Evolutionary conservation across 1,140 invertebrate genomes (phyloP).

Genomic region (Euwallacea fornicatus): DNA sequence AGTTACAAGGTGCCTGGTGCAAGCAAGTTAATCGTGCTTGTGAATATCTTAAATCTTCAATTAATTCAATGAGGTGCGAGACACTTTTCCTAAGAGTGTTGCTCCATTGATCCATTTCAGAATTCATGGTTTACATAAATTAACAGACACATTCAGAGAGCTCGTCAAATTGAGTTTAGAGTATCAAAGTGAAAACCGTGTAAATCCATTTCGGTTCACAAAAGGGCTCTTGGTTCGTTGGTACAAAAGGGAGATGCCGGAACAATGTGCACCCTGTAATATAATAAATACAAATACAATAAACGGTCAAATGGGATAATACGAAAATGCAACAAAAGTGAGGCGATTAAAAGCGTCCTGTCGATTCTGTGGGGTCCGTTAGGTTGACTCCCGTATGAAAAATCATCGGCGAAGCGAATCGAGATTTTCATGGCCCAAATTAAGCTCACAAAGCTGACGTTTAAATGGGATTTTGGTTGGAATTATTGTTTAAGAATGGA

Average conservation of each 20-base stretch:
- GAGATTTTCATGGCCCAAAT: constrained; percentile 9
- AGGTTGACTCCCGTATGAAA: constrained; percentile 23
- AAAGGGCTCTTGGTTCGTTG: constrained; percentile 15
- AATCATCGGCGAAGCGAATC: constrained; percentile 17
- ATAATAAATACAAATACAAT: constrained; percentile 26
- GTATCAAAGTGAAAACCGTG: constrained; percentile 23
- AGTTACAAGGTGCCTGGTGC: neutral
- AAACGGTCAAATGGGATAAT: constrained; percentile 15
- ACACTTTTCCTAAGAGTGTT: neutral
- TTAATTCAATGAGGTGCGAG: neutral
- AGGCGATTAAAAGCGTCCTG: constrained; percentile 11
- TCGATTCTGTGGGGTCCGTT: constrained; percentile 16
- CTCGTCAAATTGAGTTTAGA: constrained; percentile 6
- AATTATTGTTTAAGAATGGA: neutral
- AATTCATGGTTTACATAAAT: neutral
- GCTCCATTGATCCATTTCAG: neutral
- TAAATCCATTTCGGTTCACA: constrained; percentile 12
- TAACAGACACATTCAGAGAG: neutral
- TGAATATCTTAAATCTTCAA: neutral
- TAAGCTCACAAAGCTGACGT: constrained; percentile 13
- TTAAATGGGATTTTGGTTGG: neutral
- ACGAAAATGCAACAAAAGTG: constrained; percentile 24
- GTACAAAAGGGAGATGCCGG: constrained; percentile 8
- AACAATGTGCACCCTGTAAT: constrained; percentile 18
- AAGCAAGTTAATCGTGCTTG: neutral